Percentiles rank a stretch among this genome's conserved stretches.
phyloP scores from a whole-genome alignment of 35 echinoderm and acorn worm genomes.

The Apostichopus parvimensis region DNA sequence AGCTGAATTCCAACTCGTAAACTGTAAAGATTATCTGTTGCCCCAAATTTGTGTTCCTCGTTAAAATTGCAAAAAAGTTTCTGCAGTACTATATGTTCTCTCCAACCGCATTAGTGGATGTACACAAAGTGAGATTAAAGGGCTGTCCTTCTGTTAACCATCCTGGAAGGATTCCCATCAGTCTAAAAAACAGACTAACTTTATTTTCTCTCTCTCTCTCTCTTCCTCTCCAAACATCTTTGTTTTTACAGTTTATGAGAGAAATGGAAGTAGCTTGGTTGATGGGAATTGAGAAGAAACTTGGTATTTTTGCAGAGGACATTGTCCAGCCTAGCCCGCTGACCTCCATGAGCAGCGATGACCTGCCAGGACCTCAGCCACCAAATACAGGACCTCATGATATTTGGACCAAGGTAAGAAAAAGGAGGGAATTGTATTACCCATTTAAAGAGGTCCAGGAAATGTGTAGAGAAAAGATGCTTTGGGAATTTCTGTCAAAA shows the following conservation, averaged over 20 bases:
- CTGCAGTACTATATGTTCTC: no score
- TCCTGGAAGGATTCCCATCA: no score
- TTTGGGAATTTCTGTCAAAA: no score
- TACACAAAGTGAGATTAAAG: no score
- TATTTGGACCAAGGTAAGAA: constrained; percentile 88
- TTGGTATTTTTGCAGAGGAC: constrained; percentile 84
- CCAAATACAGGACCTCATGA: constrained; percentile 94
- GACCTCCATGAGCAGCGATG: constrained; percentile 69
- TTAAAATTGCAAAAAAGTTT: no score
- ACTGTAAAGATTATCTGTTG: no score
- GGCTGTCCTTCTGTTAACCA: no score
- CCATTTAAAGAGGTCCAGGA: background rate
- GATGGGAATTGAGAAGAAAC: constrained; percentile 87
- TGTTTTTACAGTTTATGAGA: constrained; percentile 72
- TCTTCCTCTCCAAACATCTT: background rate
- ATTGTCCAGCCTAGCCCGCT: constrained; percentile 73
- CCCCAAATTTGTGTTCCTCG: no score
- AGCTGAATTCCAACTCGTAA: no score
- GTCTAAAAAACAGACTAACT: background rate
- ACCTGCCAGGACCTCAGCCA: constrained; percentile 72
- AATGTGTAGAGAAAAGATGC: no score
- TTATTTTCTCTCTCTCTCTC: background rate
- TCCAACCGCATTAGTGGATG: no score
- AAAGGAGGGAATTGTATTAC: no score
- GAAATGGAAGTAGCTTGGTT: constrained; percentile 98